Percentiles rank a stretch among this genome's conserved stretches.
Conservation (phyloP, 53 echinoderm and acorn worm genomes). For the Apostichopus leukothele region DNA sequence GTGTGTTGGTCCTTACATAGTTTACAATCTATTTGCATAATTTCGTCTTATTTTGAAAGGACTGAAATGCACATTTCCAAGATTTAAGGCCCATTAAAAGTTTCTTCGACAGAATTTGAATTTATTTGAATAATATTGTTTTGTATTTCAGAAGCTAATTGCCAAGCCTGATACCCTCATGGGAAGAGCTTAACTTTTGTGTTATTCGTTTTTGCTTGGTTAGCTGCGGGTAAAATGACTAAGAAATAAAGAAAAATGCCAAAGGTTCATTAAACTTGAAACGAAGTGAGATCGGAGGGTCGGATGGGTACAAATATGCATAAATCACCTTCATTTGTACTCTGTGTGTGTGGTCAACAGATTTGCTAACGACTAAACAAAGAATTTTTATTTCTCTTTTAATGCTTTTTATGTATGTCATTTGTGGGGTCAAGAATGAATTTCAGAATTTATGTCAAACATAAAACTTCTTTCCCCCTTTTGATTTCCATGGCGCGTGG, state of each 20-base stretch:
- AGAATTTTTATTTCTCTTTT: background rate
- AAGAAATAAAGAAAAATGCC: background rate
- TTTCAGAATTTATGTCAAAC: background rate
- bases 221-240: background rate
- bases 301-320: background rate
- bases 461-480: background rate
- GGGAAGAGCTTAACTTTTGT: background rate
- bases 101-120: background rate
- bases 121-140: background rate
- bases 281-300: background rate
- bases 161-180: background rate
- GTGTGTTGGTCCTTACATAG: background rate
- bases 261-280: background rate
- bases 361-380: background rate
- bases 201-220: background rate
- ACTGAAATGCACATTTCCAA: background rate
- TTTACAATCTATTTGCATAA: background rate
- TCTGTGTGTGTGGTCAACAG: background rate
- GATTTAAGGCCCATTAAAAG: background rate
- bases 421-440: background rate
- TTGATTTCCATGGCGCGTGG: too few relatives aligned
- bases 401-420: background rate
- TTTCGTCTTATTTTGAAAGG: background rate
- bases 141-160: background rate
- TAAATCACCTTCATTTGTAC: background rate